Percentiles rank a stretch among this genome's conserved stretches.
These are phyloP conservation scores for Ceratina calcarata DNA, from an alignment of 1,140 invertebrate genomes.

Conservation along the genomic window DNA sequence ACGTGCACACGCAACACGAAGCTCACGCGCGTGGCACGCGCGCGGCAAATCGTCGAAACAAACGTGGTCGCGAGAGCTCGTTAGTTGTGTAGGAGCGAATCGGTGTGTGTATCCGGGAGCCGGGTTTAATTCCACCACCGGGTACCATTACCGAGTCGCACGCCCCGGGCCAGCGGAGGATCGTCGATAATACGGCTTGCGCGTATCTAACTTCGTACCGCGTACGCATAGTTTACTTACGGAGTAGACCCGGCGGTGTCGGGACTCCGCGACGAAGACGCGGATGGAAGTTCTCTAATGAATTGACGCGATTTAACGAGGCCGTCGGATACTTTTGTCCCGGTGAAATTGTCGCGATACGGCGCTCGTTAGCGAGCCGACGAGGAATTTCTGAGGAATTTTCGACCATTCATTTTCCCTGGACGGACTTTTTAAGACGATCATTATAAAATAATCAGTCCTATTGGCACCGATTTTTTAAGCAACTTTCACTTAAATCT, in stretches of 20 bases:
- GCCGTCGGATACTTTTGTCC: slow-evolving; percentile 1
- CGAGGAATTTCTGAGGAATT: neutral
- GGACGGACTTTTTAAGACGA: neutral
- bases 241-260: neutral
- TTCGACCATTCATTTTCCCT: neutral
- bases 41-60: slow-evolving; percentile 58
- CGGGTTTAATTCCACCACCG: slow-evolving; percentile 59
- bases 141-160: slow-evolving; percentile 43
- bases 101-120: slow-evolving; percentile 12
- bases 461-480: neutral
- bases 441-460: neutral
- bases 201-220: neutral
- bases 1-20: neutral
- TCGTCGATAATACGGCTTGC: slow-evolving; percentile 32
- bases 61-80: slow-evolving; percentile 61
- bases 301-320: slow-evolving; percentile 36
- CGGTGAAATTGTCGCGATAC: slow-evolving; percentile 22
- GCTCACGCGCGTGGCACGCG: slow-evolving; percentile 18
- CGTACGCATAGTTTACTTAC: neutral
- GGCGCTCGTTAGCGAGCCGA: neutral
- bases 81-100: slow-evolving; percentile 52
- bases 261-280: neutral
- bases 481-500: neutral
- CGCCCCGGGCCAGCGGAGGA: slow-evolving; percentile 28
- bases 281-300: slow-evolving; percentile 12